Conservation (phyloP, 1,140 invertebrate genomes). For the Hycleus phaleratus region DNA sequence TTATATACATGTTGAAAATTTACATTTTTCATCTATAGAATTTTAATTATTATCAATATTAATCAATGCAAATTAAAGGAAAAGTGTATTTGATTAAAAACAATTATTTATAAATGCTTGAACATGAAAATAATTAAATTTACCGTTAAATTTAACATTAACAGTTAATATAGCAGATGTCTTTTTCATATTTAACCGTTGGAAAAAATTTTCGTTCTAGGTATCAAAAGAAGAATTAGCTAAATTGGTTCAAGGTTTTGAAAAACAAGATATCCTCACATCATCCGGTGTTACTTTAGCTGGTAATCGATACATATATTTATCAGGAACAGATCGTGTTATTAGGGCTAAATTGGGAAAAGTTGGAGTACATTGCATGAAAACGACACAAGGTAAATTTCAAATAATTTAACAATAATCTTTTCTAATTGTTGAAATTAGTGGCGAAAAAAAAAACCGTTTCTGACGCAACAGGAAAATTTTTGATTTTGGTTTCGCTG, state of each 20-base stretch:
- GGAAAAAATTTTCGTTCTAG: conserved; percentile 45
- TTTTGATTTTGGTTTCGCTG: neutral
- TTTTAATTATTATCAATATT: too few relatives aligned
- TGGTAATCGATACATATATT: conserved; percentile 84
- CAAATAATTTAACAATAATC: too few relatives aligned
- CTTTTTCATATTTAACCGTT: conserved; percentile 29
- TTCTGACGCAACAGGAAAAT: too few relatives aligned
- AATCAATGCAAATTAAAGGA: too few relatives aligned
- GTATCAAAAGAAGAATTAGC: conserved; percentile 81
- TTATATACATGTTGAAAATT: too few relatives aligned
- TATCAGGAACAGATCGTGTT: conserved; percentile 83
- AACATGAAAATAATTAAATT: too few relatives aligned
- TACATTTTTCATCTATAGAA: too few relatives aligned
- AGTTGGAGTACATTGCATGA: conserved; percentile 89
- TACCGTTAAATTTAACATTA: too few relatives aligned
- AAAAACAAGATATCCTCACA: conserved; percentile 75
- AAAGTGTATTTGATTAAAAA: too few relatives aligned
- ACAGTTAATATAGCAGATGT: neutral
- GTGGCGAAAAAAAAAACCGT: too few relatives aligned
- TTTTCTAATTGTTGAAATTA: too few relatives aligned
- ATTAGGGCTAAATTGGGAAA: conserved; percentile 86
- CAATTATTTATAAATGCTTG: too few relatives aligned
- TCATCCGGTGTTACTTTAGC: conserved; percentile 81
- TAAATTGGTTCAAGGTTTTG: conserved; percentile 79
- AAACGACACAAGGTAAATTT: conserved; percentile 74